Percentiles rank a stretch among this genome's conserved stretches.
phyloP scores from a whole-genome alignment of 1,140 invertebrate genomes.

The Leptopilina clavipes region DNA sequence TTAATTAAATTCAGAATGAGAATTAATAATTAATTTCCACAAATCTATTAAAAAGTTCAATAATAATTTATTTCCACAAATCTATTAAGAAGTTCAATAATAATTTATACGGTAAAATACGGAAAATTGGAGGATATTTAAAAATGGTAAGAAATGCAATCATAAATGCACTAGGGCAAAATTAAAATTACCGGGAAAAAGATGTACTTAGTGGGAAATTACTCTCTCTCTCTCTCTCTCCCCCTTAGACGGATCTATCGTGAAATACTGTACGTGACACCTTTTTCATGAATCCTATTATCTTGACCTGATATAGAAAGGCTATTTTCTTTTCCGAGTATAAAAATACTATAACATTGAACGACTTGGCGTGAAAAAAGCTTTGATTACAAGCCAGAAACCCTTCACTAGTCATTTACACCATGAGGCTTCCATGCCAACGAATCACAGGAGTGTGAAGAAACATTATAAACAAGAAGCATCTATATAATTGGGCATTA shows the following conservation, averaged over 20 bases:
- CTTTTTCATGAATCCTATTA: slow-evolving; percentile 49
- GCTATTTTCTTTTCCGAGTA: slow-evolving; percentile 20
- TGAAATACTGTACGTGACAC: slow-evolving; percentile 53
- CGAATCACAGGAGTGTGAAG: neutral
- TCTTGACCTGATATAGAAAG: slow-evolving; percentile 6
- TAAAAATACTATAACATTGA: neutral
- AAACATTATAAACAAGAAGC: slow-evolving; percentile 28
- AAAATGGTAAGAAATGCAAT: too few species aligned
- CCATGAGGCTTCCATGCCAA: neutral
- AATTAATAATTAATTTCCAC: too few species aligned
- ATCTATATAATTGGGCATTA: slow-evolving; percentile 22
- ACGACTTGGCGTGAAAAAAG: neutral
- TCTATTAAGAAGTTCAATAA: too few species aligned
- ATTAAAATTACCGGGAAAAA: neutral
- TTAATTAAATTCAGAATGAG: too few species aligned
- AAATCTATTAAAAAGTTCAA: too few species aligned
- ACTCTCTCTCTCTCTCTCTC: slow-evolving; percentile 39
- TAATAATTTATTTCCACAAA: too few species aligned
- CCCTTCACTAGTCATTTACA: slow-evolving; percentile 29
- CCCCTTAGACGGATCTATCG: slow-evolving; percentile 24
- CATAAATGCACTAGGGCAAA: neutral
- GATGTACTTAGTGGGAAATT: slow-evolving; percentile 43
- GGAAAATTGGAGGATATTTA: too few species aligned
- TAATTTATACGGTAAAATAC: too few species aligned
- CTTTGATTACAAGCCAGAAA: slow-evolving; percentile 34